These are phyloP conservation scores for Anniella stebbinsi DNA, from an alignment of 2,797 vertebrate genomes.

Conservation along the genomic window DNA sequence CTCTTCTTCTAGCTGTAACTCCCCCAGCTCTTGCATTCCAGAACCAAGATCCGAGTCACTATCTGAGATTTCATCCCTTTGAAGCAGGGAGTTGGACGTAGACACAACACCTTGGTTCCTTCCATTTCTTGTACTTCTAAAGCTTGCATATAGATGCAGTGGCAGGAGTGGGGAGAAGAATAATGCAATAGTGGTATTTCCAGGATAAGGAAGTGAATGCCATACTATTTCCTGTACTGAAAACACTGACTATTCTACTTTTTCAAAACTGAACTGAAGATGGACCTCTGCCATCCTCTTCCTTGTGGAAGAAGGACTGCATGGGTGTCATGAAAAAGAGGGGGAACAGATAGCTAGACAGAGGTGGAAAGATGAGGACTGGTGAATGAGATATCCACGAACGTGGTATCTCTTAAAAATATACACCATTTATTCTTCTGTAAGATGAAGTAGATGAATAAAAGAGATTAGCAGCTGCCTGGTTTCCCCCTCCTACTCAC, in stretches of 20 bases:
- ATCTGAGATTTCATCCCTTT: too few relatives aligned
- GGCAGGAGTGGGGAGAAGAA: too few relatives aligned
- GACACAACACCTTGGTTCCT: too few relatives aligned
- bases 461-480: background rate
- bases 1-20: too few relatives aligned
- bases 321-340: background rate
- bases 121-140: background rate
- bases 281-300: too few relatives aligned
- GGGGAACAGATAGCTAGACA: background rate
- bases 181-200: background rate
- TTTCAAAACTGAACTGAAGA: too few relatives aligned
- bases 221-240: background rate
- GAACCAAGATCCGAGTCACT: too few relatives aligned
- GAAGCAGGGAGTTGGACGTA: too few relatives aligned
- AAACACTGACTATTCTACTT: background rate
- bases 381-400: background rate
- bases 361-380: background rate
- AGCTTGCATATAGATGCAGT: background rate
- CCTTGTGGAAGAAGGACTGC: background rate
- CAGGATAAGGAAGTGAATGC: background rate
- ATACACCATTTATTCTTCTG: background rate
- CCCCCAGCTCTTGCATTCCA: too few relatives aligned
- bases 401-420: background rate
- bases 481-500: background rate
- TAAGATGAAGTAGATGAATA: background rate